Percentiles rank a stretch among this genome's conserved stretches.
phyloP scores from a whole-genome alignment of 1,140 invertebrate genomes.

The Drosophila kohkoa region DNA sequence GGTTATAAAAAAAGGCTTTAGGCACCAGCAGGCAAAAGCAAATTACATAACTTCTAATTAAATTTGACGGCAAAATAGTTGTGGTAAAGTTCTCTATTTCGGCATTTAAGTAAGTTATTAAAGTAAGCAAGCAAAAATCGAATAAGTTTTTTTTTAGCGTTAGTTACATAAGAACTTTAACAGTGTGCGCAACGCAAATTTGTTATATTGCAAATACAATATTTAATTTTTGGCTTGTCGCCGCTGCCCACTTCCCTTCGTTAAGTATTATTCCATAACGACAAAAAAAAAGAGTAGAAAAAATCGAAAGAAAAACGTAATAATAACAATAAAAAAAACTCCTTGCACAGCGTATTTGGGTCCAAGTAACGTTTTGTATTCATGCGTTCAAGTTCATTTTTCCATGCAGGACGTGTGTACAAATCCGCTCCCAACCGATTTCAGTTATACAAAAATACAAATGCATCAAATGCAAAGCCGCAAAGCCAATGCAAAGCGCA shows the following conservation, averaged over 20 bases:
- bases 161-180: slow-evolving; percentile 57
- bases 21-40: slow-evolving; percentile 55
- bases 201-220: slow-evolving; percentile 24
- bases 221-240: slow-evolving; percentile 25
- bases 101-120: slow-evolving; percentile 57
- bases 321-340: slow-evolving; percentile 54
- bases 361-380: slow-evolving; percentile 83
- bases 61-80: slow-evolving; percentile 43
- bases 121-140: slow-evolving; percentile 39
- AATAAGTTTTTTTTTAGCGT: slow-evolving; percentile 35
- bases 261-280: slow-evolving; percentile 60
- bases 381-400: slow-evolving; percentile 85
- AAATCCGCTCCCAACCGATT: slow-evolving; percentile 75
- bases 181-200: slow-evolving; percentile 36
- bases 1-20: slow-evolving; percentile 54
- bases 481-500: slow-evolving; percentile 40
- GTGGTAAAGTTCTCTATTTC: slow-evolving; percentile 42
- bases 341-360: slow-evolving; percentile 71
- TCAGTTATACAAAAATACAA: slow-evolving; percentile 63
- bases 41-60: slow-evolving; percentile 72
- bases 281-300: slow-evolving; percentile 48
- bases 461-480: slow-evolving; percentile 43
- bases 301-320: slow-evolving; percentile 39
- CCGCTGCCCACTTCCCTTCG: slow-evolving; percentile 6
- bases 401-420: slow-evolving; percentile 76